phyloP scores from a whole-genome alignment of 2,888 invertebrate genomes.

The Macaria notata region DNA sequence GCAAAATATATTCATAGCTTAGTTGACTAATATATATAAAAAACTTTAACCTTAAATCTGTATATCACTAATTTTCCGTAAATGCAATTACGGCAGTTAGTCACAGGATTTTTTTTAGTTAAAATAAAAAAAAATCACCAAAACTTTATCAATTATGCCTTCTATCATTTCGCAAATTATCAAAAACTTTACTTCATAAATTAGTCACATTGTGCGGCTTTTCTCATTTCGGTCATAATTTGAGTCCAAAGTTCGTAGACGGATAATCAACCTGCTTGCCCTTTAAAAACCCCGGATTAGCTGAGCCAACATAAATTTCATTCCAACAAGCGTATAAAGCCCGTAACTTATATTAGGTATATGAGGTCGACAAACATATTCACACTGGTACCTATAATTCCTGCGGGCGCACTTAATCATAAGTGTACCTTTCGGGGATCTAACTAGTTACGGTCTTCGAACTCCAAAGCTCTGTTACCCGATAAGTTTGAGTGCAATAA shows the following conservation, averaged over 20 bases:
- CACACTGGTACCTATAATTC: conserved; percentile 19
- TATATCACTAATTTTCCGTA: too few species aligned
- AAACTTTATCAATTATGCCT: background rate
- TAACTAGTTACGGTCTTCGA: conserved; percentile 8
- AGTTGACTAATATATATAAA: too few species aligned
- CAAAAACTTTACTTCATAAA: background rate
- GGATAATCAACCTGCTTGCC: conserved; percentile 5
- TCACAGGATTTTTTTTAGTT: too few species aligned
- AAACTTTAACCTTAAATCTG: too few species aligned
- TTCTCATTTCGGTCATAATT: background rate
- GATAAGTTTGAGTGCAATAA: conserved; percentile 4
- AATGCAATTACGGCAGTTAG: too few species aligned
- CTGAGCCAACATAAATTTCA: conserved; percentile 13
- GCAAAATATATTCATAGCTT: too few species aligned
- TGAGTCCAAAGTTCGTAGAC: conserved; percentile 3
- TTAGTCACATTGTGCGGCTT: background rate
- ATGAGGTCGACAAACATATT: conserved; percentile 15
- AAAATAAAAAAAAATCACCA: too few species aligned
- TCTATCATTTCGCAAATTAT: background rate
- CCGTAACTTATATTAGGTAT: conserved; percentile 3
- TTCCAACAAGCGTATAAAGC: conserved; percentile 12
- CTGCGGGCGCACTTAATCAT: conserved; percentile 15
- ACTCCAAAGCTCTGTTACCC: background rate
- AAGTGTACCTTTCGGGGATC: conserved; percentile 11
- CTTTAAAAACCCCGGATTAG: conserved; percentile 14